Evolutionary conservation across 2,888 invertebrate species (phyloP), one percentile per base, ranked within the genome.

Genomic region (Ecdyonurus torrentis): DNA sequence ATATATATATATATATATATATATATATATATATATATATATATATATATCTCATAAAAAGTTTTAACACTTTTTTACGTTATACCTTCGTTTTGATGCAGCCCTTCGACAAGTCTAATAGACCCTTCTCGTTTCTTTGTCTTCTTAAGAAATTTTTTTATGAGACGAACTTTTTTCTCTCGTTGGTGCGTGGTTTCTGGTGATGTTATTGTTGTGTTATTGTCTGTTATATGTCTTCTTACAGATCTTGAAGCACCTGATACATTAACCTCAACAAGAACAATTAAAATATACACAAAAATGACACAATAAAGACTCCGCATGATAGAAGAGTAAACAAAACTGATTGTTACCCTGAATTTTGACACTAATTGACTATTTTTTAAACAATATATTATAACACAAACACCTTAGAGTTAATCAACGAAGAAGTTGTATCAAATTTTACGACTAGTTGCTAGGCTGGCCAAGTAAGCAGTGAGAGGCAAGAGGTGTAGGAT

Each of bases 111-210:
- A 5, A 91, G 76, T 67, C 84, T 84, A 20, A 90, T 72, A 64
- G 82, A 84, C 10, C 89, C 90, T 69, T 91, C 89, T 67, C 83
- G 79, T 72, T 84, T 82, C 71, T 84, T 86, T 65, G 85, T 75
- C 64, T 83, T 81, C 69, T 86, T 87, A 67, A 87, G 76, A 68
- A 89, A 80, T 68, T 82, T 84, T 70, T 82, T 85, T 19, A 88
- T 79, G 65, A 86, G 78, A 25, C 79, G 77, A 0, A 84, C 84
- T 67, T 77, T 79, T 67, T 73, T 75, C 25, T 67, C 69, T 23
- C 65, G 64, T 52, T 63, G 59, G 5, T 63, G 58, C 58, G 61
- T 23, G 24, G 25, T 63, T 53, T 52, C 19, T 61, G 15, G 7
- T 37, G 37, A 15, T 55, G 61, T 23, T 25, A n/a, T n/a, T n/a